phyloP scores from a whole-genome alignment of 2,797 vertebrate species.

The Myripristis jacobus region DNA sequence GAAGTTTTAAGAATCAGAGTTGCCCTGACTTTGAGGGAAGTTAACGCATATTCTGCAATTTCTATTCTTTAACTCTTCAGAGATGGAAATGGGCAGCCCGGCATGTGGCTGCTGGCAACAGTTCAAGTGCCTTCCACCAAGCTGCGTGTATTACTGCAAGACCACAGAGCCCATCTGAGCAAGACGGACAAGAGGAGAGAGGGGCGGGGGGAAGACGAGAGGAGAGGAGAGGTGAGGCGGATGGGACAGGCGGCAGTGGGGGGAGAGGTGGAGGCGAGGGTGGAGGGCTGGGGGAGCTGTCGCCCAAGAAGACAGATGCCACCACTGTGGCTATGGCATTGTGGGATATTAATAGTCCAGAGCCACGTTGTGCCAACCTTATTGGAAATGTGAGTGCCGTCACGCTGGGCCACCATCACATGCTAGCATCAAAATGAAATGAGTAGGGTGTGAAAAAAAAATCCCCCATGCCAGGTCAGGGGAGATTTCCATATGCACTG shows the following conservation, averaged over 20 bases:
- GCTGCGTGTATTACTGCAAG: slow-evolving; percentile 68
- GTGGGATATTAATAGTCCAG: slow-evolving; percentile 82
- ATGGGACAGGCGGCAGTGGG: slow-evolving; percentile 29
- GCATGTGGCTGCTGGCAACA: slow-evolving; percentile 71
- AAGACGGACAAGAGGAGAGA: slow-evolving; percentile 51
- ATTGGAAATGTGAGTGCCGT: slow-evolving; percentile 71
- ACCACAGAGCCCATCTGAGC: slow-evolving; percentile 67
- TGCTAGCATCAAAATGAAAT: slow-evolving; percentile 81
- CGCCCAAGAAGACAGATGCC: slow-evolving; percentile 81
- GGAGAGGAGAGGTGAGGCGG: slow-evolving; percentile 54
- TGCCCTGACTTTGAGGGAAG: slow-evolving; percentile 40
- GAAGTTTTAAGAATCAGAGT: slow-evolving; percentile 25
- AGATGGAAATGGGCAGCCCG: slow-evolving; percentile 65
- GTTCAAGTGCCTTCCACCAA: slow-evolving; percentile 75
- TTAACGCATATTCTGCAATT: slow-evolving; percentile 50
- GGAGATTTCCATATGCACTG: slow-evolving; percentile 40
- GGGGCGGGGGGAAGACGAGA: slow-evolving; percentile 18
- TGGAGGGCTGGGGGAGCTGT: slow-evolving; percentile 34
- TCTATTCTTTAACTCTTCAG: slow-evolving; percentile 55
- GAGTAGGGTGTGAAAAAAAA: slow-evolving; percentile 70
- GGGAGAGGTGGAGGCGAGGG: not conserved
- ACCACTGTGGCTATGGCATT: slow-evolving; percentile 78
- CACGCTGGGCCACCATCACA: slow-evolving; percentile 70
- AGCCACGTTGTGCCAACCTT: slow-evolving; percentile 76
- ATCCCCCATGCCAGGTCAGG: slow-evolving; percentile 28